phyloP scores from a whole-genome alignment of 2,113 vertebrate genomes.

The Heterotis niloticus region DNA sequence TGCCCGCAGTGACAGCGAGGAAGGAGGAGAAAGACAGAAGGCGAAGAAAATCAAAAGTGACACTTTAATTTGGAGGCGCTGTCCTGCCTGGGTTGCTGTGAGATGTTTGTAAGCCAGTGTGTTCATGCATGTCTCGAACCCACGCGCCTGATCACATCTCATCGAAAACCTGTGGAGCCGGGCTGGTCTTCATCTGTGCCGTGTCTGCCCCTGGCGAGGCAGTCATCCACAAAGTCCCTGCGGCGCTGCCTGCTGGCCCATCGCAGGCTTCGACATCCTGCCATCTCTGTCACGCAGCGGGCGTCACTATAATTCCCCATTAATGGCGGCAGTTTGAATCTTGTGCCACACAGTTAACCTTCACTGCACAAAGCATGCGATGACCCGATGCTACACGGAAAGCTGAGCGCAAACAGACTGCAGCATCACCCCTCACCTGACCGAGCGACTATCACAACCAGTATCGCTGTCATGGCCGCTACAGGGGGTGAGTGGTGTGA shows the following conservation, averaged over 20 bases:
- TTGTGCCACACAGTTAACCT: slow-evolving; percentile 5
- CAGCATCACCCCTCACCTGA: too few species aligned
- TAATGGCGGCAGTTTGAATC: slow-evolving; percentile 50
- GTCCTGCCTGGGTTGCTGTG: slow-evolving; percentile 70
- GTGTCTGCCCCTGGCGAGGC: slow-evolving; percentile 37
- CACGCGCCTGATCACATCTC: slow-evolving; percentile 50
- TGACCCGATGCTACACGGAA: too few species aligned
- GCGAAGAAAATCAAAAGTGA: slow-evolving; percentile 72
- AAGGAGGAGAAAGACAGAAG: slow-evolving; percentile 52
- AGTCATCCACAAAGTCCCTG: slow-evolving; percentile 28
- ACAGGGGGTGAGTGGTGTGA: not conserved
- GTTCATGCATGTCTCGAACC: slow-evolving; percentile 60
- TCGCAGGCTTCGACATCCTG: slow-evolving; percentile 26
- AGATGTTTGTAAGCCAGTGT: slow-evolving; percentile 71
- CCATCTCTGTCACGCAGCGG: slow-evolving; percentile 47
- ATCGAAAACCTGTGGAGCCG: slow-evolving; percentile 54
- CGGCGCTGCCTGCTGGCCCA: slow-evolving; percentile 46
- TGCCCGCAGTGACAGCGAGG: not conserved
- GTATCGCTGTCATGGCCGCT: too few species aligned
- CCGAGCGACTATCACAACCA: too few species aligned
- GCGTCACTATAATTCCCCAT: slow-evolving; percentile 38
- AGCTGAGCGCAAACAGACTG: too few species aligned
- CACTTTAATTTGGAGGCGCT: slow-evolving; percentile 70
- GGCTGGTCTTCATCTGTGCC: slow-evolving; percentile 56
- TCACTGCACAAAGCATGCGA: too few species aligned